These are phyloP conservation scores for Drosophila anomalipes DNA, from an alignment of 2,888 invertebrate genomes.

Conservation along the genomic window DNA sequence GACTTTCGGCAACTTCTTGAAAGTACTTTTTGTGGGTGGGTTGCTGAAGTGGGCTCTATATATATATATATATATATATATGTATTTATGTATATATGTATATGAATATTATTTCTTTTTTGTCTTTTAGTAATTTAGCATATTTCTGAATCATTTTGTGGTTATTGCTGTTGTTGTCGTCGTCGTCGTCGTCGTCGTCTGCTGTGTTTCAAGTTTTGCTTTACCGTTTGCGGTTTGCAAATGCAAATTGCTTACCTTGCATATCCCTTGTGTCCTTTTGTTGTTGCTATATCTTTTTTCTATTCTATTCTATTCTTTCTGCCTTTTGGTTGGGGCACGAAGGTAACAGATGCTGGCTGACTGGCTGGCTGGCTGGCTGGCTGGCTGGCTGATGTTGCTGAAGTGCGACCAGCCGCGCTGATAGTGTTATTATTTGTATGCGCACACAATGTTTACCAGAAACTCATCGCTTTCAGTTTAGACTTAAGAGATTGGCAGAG, in stretches of 20 bases:
- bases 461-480: slow-evolving; percentile 15
- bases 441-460: slow-evolving; percentile 19
- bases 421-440: slow-evolving; percentile 68
- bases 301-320: slow-evolving; percentile 14
- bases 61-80: not conserved
- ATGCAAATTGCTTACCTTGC: slow-evolving; percentile 80
- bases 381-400: slow-evolving; percentile 52
- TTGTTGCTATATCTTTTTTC: not conserved
- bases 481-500: slow-evolving; percentile 7
- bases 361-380: not conserved
- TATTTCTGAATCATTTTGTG: slow-evolving; percentile 75
- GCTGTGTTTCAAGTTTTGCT: slow-evolving; percentile 72
- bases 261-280: slow-evolving; percentile 60
- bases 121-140: slow-evolving; percentile 80
- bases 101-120: slow-evolving; percentile 50
- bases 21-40: slow-evolving; percentile 52
- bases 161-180: slow-evolving; percentile 31
- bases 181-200: slow-evolving; percentile 29
- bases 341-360: slow-evolving; percentile 46
- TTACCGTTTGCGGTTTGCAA: slow-evolving; percentile 75
- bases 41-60: not conserved
- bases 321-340: slow-evolving; percentile 21
- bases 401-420: slow-evolving; percentile 73
- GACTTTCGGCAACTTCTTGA: slow-evolving; percentile 75
- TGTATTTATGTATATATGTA: slow-evolving; percentile 1